Base-by-base conservation (phyloP, 2,888 invertebrate genomes). In the Harpalus rufipes region DNA sequence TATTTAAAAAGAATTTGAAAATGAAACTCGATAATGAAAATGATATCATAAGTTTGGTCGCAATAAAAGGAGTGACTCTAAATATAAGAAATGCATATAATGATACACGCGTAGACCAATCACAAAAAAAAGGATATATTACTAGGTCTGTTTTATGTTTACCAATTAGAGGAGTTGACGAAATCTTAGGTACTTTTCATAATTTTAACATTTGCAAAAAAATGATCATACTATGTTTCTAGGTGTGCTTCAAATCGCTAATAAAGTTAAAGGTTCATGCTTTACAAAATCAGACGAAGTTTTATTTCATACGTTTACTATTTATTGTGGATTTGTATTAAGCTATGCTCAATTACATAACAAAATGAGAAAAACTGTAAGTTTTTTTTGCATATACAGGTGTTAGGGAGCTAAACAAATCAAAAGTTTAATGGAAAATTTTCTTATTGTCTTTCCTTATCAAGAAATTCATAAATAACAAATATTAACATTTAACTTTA, bases 211-310 rank as follows among this genome's bases (percentile, higher is more conserved):
- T 14, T 6, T 32, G 32, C 14, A 72, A 41, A 61, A 59, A 32
- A 18, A 10, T 44, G 25, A 59, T 25, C 44, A 51, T 12, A 51
- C 7, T 59, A 59, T 59, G 8, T 59, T 63, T 21, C 0, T 88
- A 93, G 94, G 94, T 78, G 92, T 93, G 0, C 92, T 94, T 0
- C 93, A 93, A 88, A 89, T 94, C 5, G 91, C 92, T 0, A 94
- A 94, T 89, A 94, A 94, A 88, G 89, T 87, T 7, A 89, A 89
- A 90, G 91, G 88, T 88, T 91, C 68, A 82, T 90, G 92, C 2
- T 94, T 94, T 88, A 90, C 91, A 59, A 59, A 86, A 0, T 91
- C 92, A 6, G 94, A 94, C 87, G 93, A 94, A 88, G 88, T 89
- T 78, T 89, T 94, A 81, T 93, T 94, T 87, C 88, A 91, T 8